Evolutionary conservation across 92 coral and sea anemone genomes (phyloP), one percentile per base, ranked within the genome.

Genomic region (Diadumene lineata): DNA sequence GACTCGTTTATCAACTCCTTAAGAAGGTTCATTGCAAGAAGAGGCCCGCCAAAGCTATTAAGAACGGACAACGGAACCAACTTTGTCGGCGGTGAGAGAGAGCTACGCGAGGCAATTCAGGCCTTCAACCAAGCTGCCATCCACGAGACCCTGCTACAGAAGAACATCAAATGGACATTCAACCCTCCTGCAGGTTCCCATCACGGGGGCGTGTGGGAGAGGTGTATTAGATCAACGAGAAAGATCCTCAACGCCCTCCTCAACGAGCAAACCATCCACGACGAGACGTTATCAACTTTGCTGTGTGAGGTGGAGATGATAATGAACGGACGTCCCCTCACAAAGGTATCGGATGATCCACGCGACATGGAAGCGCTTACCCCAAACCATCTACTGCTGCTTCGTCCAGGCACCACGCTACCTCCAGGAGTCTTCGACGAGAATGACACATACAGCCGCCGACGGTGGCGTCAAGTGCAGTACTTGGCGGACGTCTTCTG

Each of bases 391-490:
- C 75, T 85, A 44, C 82, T 80, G 38, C 74, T 85, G 24, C 60
- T 85, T 51, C 82, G 89, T 34, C 48, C 79, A 0, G 83, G 73
- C 11, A 38, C 79, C 0, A 43, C 66, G 15, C 56, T 48, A 7
- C 88, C 83, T 34, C 88, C 88, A 17, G 88, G 88, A 63, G 31
- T 31, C 1, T 83, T 83, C 68, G 70, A 16, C 43, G 79, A 79
- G 64, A 66, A 85, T 22, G 89, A 74, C 68, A n/a, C 22, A 46
- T 85, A 66, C 65, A 33, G 71, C 50, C 76, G 75, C 60, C 61
- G 79, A 53, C 56, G 82, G 51, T 84, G 89, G 89, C 84, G 84
- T 31, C 87, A 82, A 32, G 87, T 68, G 21, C 87, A 82, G 60
- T 82, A 82, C 46, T 72, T 83, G 34, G 88, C 88, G 0, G 68